Evolutionary conservation across 2,888 invertebrate genomes (phyloP), one percentile per base, ranked within the genome.

Genomic region (Drosophila infuscata): DNA sequence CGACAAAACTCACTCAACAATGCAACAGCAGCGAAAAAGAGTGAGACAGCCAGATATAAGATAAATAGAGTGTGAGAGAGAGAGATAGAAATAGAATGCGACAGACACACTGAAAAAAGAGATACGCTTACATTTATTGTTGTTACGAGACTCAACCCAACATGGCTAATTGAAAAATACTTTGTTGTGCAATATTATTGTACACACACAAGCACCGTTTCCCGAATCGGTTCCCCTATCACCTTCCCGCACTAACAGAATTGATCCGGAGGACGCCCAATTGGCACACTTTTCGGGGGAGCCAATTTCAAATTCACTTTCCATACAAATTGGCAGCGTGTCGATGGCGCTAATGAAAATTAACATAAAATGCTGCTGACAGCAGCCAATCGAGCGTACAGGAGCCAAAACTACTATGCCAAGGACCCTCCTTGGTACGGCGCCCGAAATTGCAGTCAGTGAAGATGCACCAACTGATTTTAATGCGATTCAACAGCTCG

Each of bases 321-420:
- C 88, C 86, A 83, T 88, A 88, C 88, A 87, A 87, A 89, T 89
- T 87, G 86, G 80, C 85, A 85, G 81, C 84, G 84, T 77, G 87
- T 74, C 85, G 88, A 67, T 82, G 84, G 82, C 81, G 86, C 90
- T 87, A 87, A 89, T 87, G 87, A 89, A 87, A 87, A 87, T 87
- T 87, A 87, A 83, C 90, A 87, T 87, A 87, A 87, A 87, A 89
- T 89, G 90, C 81, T 85, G 87, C 87, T 87, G 87, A 89, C 87
- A 89, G 88, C 88, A 88, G 89, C 89, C 89, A 86, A 86, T 89
- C 85, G 86, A 88, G 88, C 89, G 83, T 74, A 70, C 74, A 76
- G 84, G 53, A 76, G 68, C 79, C 69, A 70, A 70, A 66, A 66
- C 36, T 38, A 56, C 68, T 46, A 60, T 59, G 51, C 49, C 38